phyloP scores from a whole-genome alignment of 1,140 invertebrate species.

The Solen grandis region DNA sequence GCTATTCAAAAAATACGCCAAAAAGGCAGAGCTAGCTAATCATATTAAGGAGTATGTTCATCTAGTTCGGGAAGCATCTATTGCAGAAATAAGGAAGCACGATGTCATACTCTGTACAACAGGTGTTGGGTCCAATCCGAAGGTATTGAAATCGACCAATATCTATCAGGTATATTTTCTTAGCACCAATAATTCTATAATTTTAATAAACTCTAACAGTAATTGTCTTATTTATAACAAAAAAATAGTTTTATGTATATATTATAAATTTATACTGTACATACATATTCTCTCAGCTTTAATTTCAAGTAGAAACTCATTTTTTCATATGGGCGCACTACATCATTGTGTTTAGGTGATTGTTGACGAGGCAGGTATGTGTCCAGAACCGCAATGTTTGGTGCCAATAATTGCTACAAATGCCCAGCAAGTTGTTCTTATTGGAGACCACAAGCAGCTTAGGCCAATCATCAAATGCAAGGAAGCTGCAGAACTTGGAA shows the following conservation, averaged over 20 bases:
- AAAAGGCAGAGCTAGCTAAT: background rate
- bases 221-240: background rate
- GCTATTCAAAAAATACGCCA: no score
- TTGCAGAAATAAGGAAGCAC: conserved; percentile 59
- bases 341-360: no score
- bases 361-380: conserved; percentile 77
- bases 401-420: conserved; percentile 68
- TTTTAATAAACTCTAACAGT: background rate
- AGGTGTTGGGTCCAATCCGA: conserved; percentile 56
- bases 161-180: conserved; percentile 38
- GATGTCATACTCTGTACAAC: conserved; percentile 69
- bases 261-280: no score
- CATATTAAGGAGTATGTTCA: conserved; percentile 24
- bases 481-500: conserved; percentile 66
- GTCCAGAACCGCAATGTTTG: conserved; percentile 74
- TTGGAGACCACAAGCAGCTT: no score
- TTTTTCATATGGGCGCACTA: no score
- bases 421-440: conserved; percentile 74
- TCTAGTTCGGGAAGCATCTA: conserved; percentile 35
- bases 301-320: no score
- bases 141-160: conserved; percentile 39
- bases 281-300: no score
- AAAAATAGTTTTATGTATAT: background rate
- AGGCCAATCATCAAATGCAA: conserved; percentile 73
- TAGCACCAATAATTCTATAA: background rate